Evolutionary conservation across 2,797 vertebrate genomes (phyloP).

Genomic region (Mycteria americana): DNA sequence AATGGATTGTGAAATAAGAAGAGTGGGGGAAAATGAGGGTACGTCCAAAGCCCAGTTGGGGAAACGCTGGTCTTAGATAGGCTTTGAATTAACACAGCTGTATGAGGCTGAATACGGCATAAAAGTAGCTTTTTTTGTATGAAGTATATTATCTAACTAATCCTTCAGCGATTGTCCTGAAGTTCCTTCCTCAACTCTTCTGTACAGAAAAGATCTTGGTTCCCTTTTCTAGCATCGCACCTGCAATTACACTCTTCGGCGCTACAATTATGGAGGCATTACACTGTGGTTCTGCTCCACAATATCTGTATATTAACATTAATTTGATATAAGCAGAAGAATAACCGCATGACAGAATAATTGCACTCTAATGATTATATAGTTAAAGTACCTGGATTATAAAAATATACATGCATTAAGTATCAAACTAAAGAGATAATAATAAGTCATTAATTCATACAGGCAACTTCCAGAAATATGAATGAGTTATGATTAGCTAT

Average conservation of each 20-base stretch:
- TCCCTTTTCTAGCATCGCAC: neutral
- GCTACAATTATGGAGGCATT: slow-evolving; percentile 29
- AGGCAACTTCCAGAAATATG: slow-evolving; percentile 57
- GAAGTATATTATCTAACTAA: neutral
- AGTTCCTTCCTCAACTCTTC: neutral
- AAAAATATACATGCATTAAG: slow-evolving; percentile 64
- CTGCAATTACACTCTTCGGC: slow-evolving; percentile 30
- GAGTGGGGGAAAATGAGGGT: neutral
- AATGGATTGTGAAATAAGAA: neutral
- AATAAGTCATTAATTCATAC: slow-evolving; percentile 64
- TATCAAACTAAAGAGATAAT: slow-evolving; percentile 62
- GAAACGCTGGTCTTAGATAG: neutral
- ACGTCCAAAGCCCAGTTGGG: neutral
- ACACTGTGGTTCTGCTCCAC: slow-evolving; percentile 33
- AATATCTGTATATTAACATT: slow-evolving; percentile 53
- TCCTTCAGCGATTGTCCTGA: neutral
- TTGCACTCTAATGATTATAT: slow-evolving; percentile 61
- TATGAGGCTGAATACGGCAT: neutral
- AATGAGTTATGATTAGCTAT: slow-evolving; percentile 61
- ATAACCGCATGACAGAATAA: slow-evolving; percentile 57
- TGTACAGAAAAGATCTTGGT: neutral
- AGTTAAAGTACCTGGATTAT: slow-evolving; percentile 56
- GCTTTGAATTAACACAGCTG: neutral
- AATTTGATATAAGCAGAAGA: slow-evolving; percentile 57
- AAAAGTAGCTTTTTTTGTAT: neutral